A percentile compares a stretch with the other conserved stretches of the same genome.
phyloP scores from a whole-genome alignment of 2,797 vertebrate species.

The Epinephelus coioides region DNA sequence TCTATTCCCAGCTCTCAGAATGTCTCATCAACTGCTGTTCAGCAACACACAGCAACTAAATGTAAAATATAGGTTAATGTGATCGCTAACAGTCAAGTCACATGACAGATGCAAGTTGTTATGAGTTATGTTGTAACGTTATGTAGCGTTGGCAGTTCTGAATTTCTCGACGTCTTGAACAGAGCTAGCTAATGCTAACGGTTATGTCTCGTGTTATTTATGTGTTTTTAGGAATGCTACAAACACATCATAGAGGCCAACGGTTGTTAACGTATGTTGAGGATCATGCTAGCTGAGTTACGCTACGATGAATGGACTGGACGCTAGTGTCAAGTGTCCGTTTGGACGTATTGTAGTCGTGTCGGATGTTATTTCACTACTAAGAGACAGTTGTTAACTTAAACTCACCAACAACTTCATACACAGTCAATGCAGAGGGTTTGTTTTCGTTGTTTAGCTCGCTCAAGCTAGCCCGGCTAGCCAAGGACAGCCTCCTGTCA shows the following conservation, averaged over 20 bases:
- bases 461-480: conserved; percentile 43
- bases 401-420: conserved; percentile 61
- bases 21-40: background rate
- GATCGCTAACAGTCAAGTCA: background rate
- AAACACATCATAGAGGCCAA: conserved; percentile 15
- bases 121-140: too few species aligned
- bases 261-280: background rate
- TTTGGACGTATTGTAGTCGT: background rate
- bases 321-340: background rate
- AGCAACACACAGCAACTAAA: background rate
- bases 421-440: background rate
- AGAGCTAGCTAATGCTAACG: background rate
- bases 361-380: background rate
- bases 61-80: background rate
- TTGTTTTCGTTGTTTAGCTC: conserved; percentile 53
- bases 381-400: background rate
- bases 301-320: background rate
- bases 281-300: conserved; percentile 54
- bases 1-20: conserved; percentile 1
- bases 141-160: too few species aligned
- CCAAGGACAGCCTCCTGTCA: conserved; percentile 70
- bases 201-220: background rate
- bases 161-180: background rate
- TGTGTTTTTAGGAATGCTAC: background rate
- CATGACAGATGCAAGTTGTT: background rate